Evolutionary conservation across 2,888 invertebrate genomes (phyloP), one percentile per base, ranked within the genome.

Genomic region (Aporophyla lueneburgensis): DNA sequence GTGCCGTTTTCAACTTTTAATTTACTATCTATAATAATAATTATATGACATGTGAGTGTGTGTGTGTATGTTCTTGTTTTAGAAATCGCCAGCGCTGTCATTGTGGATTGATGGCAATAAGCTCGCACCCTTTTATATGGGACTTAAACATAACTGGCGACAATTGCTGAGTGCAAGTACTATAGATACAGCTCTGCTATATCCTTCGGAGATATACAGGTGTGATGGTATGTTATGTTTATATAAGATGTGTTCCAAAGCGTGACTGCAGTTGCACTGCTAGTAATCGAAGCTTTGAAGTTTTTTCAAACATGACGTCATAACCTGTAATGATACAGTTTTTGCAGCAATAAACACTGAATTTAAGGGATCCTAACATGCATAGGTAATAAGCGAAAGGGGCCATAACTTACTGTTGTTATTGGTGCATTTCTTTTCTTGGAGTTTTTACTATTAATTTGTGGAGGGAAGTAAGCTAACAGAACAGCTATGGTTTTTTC

Each of bases 351-450:
- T 84, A 80, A 73, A 80, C 51, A 63, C 70, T 80, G 69, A 68
- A 76, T 81, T 84, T 84, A 76, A 76, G 81, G 68, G 49, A 68
- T 68, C 43, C 27, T 54, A 58, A 73, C 85, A 83, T 71, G 84
- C 76, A 84, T 76, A 84, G 65, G 71, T 61, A 71, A 66, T 71
- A 69, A 69, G 58, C 24, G 53, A 68, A 74, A 62, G 51, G 12
- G n/a, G 24, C 21, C 49, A 66, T 73, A 66, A 71, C 14, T 82
- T 69, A 46, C n/a, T 62, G n/a, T 21, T 68, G 24, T 56, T 73
- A 61, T 56, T 51, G 21, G 33, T 61, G 46, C 19, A 58, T 63
- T 51, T 43, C 5, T 74, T 83, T 69, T 2, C 33, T 27, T 40
- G 49, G 54, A 14, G 16, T 58, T 58, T 70, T 71, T 59, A 66